A percentile compares a stretch with the other conserved stretches of the same genome.
These are phyloP conservation scores for Mallotus villosus DNA, from an alignment of 2,797 vertebrate genomes.

Conservation along the genomic window DNA sequence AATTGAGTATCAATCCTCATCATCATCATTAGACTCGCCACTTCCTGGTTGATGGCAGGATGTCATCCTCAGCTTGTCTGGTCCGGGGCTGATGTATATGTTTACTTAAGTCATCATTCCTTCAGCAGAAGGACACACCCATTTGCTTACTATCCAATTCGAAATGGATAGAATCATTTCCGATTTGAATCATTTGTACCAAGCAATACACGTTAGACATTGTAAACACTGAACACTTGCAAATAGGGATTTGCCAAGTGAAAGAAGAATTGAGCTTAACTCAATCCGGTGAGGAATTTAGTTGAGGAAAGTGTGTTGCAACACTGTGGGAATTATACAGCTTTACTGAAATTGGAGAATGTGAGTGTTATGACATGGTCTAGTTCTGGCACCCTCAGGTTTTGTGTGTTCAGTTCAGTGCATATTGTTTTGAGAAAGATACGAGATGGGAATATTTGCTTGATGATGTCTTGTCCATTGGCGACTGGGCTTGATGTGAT, in stretches of 20 bases:
- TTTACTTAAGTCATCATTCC: too few relatives aligned
- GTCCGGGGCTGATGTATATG: not conserved
- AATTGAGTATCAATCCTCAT: slow-evolving; percentile 6
- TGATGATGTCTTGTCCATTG: slow-evolving; percentile 41
- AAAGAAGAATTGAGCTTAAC: too few relatives aligned
- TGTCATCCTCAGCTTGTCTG: not conserved
- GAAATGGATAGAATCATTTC: not conserved
- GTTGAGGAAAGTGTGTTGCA: too few relatives aligned
- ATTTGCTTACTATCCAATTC: not conserved
- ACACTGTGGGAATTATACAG: too few relatives aligned
- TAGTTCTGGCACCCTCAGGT: slow-evolving; percentile 5
- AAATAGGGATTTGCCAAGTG: too few relatives aligned
- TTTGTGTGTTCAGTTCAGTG: not conserved
- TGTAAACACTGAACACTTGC: too few relatives aligned
- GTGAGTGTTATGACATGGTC: not conserved
- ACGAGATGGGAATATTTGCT: slow-evolving; percentile 49
- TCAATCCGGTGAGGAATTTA: too few relatives aligned
- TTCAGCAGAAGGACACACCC: too few relatives aligned
- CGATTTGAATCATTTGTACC: too few relatives aligned
- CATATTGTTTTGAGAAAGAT: slow-evolving; percentile 43
- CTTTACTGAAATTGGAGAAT: slow-evolving; percentile 3
- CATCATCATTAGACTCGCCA: slow-evolving; percentile 12
- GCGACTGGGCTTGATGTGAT: slow-evolving; percentile 65
- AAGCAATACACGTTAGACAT: too few relatives aligned
- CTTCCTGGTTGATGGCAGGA: slow-evolving; percentile 8